These are phyloP conservation scores for Acanthosepion lycidas DNA, from an alignment of 2,888 invertebrate species.

Conservation along the genomic window DNA sequence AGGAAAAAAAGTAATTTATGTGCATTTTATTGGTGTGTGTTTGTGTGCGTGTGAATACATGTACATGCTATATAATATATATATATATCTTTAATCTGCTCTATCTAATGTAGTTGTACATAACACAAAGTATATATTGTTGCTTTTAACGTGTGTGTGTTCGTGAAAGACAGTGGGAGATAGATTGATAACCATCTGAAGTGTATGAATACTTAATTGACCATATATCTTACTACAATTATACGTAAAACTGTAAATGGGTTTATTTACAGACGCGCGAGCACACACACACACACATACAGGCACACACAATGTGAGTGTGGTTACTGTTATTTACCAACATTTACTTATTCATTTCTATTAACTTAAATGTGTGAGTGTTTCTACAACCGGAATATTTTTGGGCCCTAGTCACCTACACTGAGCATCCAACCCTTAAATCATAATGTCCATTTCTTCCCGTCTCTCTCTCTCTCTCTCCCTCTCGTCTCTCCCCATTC, in stretches of 20 bases:
- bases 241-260: no score
- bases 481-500: neutral
- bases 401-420: neutral
- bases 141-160: no score
- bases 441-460: neutral
- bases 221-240: no score
- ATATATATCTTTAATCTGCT: neutral
- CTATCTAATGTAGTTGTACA: neutral
- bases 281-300: neutral
- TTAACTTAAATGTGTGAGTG: neutral
- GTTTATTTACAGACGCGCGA: neutral
- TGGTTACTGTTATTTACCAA: neutral
- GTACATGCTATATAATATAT: neutral
- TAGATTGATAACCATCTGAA: no score
- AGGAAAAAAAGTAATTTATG: no score
- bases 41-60: neutral
- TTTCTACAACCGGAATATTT: neutral
- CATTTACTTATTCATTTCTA: neutral
- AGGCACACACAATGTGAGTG: no score
- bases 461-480: no score
- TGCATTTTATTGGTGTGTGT: neutral
- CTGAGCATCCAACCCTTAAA: neutral
- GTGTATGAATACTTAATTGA: no score
- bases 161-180: no score
- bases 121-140: no score